phyloP scores from a whole-genome alignment of 2,888 invertebrate genomes.

The Agelastica alni region DNA sequence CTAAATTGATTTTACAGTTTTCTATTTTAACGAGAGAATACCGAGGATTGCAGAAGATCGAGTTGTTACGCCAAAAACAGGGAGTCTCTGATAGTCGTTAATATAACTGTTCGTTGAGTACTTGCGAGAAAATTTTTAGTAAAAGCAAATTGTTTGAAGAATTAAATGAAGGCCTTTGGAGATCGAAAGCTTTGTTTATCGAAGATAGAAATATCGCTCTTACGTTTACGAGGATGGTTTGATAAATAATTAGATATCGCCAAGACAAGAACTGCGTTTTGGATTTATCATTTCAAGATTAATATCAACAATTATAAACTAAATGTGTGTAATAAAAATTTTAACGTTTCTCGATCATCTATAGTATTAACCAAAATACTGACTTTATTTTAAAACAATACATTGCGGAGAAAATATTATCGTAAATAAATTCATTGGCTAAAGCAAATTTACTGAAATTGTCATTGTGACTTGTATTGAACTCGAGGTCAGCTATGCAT shows the following conservation, averaged over 20 bases:
- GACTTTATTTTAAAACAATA: too few species aligned
- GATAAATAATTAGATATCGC: too few species aligned
- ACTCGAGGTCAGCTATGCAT: conserved; percentile 44
- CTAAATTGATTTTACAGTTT: conserved; percentile 34
- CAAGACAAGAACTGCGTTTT: too few species aligned
- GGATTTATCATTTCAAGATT: too few species aligned
- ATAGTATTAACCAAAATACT: too few species aligned
- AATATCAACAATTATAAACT: too few species aligned
- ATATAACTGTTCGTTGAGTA: conserved; percentile 12
- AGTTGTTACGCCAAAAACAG: conserved; percentile 34
- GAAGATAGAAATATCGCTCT: background rate
- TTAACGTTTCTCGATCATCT: too few species aligned
- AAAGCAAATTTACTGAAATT: too few species aligned
- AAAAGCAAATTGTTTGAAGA: conserved; percentile 9
- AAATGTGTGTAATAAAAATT: too few species aligned
- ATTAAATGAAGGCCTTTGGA: background rate
- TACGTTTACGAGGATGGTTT: background rate
- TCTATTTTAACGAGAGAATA: conserved; percentile 34
- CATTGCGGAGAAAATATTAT: too few species aligned
- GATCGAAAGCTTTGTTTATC: background rate
- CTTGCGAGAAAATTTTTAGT: conserved; percentile 5
- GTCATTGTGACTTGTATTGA: conserved; percentile 33
- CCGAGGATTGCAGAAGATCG: conserved; percentile 21
- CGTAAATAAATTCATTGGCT: too few species aligned
- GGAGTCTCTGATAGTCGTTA: conserved; percentile 10